Conservation (phyloP, 2,888 invertebrate genomes). For the Listrodromus nycthemerus region DNA sequence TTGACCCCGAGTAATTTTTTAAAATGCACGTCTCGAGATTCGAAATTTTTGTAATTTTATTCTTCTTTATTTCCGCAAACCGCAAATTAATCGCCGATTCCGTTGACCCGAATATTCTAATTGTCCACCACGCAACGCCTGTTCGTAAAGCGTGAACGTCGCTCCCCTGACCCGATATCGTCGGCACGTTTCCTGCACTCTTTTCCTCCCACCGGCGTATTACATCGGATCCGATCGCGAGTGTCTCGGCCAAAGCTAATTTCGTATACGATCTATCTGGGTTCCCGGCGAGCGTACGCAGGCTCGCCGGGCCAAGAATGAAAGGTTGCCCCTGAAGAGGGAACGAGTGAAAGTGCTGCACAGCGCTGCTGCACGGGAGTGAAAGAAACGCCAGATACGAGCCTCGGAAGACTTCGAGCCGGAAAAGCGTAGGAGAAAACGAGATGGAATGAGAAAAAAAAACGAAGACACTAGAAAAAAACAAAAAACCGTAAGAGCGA, state of each 20-base stretch:
- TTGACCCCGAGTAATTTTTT: no score
- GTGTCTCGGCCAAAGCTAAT: slow-evolving; percentile 71
- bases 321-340: slow-evolving; percentile 38
- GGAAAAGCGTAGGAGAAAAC: slow-evolving; percentile 41
- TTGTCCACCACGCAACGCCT: background rate
- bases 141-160: background rate
- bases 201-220: no score
- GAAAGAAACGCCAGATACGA: slow-evolving; percentile 17
- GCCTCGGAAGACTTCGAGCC: slow-evolving; percentile 47
- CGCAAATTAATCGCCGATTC: background rate
- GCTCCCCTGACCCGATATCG: background rate
- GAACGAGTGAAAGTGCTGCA: slow-evolving; percentile 19
- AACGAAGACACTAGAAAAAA: slow-evolving; percentile 8
- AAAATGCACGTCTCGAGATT: no score
- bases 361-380: background rate
- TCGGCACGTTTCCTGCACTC: background rate
- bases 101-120: slow-evolving; percentile 51
- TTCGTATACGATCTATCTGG: slow-evolving; percentile 71
- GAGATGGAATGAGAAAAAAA: slow-evolving; percentile 22
- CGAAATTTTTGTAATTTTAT: no score
- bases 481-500: slow-evolving; percentile 16
- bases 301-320: background rate
- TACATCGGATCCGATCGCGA: slow-evolving; percentile 14
- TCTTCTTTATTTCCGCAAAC: no score
- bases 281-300: slow-evolving; percentile 14